These are phyloP conservation scores for Ischnura elegans DNA, from an alignment of 2,888 invertebrate species.

Conservation along the genomic window DNA sequence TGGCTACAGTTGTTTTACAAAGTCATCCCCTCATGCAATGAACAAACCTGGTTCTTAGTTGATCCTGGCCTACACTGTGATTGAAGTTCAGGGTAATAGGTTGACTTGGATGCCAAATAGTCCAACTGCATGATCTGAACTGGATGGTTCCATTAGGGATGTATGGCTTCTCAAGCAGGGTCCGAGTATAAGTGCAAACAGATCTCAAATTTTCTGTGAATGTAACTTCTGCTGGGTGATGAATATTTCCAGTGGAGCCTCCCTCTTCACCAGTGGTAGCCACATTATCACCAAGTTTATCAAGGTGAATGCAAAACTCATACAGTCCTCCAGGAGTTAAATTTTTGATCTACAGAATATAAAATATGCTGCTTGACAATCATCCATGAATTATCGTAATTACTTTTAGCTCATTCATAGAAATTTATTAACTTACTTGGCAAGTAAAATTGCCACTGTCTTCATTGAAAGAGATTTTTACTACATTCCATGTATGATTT, in stretches of 20 bases:
- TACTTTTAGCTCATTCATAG: neutral
- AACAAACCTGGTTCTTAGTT: neutral
- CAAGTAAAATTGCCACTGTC: neutral
- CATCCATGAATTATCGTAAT: neutral
- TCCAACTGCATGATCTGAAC: neutral
- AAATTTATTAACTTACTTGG: neutral
- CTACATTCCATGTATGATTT: conserved; percentile 26
- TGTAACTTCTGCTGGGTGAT: neutral
- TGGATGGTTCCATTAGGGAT: neutral
- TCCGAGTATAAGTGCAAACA: neutral
- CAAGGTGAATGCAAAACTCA: neutral
- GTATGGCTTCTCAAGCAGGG: neutral
- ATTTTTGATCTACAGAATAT: neutral
- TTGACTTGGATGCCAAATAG: neutral
- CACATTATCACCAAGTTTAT: neutral
- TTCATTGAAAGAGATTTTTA: neutral
- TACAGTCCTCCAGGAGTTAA: neutral
- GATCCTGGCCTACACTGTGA: neutral
- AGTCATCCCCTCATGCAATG: neutral
- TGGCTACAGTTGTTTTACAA: neutral
- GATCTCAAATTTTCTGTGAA: conserved; percentile 18
- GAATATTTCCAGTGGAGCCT: neutral
- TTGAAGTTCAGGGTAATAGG: neutral
- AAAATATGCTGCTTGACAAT: neutral
- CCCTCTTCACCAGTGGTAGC: neutral